phyloP scores from a whole-genome alignment of 2,888 invertebrate species.

The Escarpia spicata region DNA sequence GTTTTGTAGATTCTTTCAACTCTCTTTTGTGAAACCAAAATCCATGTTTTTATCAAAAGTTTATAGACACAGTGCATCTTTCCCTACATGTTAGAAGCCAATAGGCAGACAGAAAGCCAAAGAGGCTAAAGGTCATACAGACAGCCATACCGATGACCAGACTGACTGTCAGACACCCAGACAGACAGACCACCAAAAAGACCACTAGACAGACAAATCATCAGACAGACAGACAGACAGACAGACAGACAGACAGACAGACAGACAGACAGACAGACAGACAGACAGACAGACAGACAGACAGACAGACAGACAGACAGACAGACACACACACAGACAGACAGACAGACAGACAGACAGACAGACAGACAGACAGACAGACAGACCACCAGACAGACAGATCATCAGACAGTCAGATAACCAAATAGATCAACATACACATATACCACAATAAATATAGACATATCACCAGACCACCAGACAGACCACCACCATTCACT shows the following conservation, averaged over 20 bases:
- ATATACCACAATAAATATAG: no score
- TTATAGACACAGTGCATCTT: no score
- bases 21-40: no score
- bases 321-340: neutral
- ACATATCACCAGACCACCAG: neutral
- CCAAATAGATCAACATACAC: neutral
- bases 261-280: neutral
- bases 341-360: neutral
- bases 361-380: neutral
- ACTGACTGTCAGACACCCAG: neutral
- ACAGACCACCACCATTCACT: neutral
- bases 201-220: neutral
- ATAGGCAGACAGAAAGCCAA: no score
- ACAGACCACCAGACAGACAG: neutral
- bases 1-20: no score
- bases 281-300: neutral
- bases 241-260: neutral
- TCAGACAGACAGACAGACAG: neutral
- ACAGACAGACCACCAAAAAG: neutral
- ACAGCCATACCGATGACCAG: neutral
- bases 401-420: neutral
- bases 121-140: neutral
- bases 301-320: neutral
- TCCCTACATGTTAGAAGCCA: no score
- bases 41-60: no score